Conservation (phyloP, 2,888 invertebrate species). For the Cantharis lateralis region DNA sequence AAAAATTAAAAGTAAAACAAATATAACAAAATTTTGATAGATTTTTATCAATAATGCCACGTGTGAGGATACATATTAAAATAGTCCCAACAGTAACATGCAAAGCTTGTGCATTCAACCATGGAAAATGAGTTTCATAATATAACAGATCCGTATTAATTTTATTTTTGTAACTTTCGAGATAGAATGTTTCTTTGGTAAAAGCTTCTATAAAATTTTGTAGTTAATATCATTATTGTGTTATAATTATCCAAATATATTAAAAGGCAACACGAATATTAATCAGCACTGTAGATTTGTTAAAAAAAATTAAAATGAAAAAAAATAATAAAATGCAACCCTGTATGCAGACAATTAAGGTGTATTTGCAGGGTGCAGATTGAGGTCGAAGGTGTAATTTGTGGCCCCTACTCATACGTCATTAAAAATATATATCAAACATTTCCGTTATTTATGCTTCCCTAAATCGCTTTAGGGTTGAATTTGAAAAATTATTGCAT, state of each 20-base stretch:
- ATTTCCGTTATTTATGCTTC: slow-evolving; percentile 43
- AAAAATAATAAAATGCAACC: slow-evolving; percentile 17
- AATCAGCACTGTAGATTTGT: neutral
- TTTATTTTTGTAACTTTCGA: neutral
- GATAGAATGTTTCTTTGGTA: neutral
- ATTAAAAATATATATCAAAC: slow-evolving; percentile 47
- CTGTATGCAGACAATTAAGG: slow-evolving; percentile 36
- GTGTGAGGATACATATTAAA: slow-evolving; percentile 19
- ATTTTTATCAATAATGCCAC: slow-evolving; percentile 22
- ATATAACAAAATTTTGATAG: slow-evolving; percentile 5
- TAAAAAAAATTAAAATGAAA: neutral
- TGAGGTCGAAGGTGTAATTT: slow-evolving; percentile 51
- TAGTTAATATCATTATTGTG: too few relatives aligned
- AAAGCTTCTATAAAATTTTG: neutral
- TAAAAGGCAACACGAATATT: too few relatives aligned
- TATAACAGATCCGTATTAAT: slow-evolving; percentile 1
- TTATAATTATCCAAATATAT: too few relatives aligned
- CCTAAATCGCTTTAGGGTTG: slow-evolving; percentile 28
- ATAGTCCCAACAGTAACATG: slow-evolving; percentile 29
- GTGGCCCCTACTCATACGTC: slow-evolving; percentile 46
- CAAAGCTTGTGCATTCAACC: slow-evolving; percentile 32
- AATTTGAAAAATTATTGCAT: slow-evolving; percentile 37
- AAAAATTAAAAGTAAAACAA: neutral
- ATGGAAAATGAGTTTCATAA: slow-evolving; percentile 29
- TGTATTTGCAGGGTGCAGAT: slow-evolving; percentile 41